These are phyloP conservation scores for Chaetura pelagica DNA, from an alignment of 2,113 vertebrate species.

Conservation along the genomic window DNA sequence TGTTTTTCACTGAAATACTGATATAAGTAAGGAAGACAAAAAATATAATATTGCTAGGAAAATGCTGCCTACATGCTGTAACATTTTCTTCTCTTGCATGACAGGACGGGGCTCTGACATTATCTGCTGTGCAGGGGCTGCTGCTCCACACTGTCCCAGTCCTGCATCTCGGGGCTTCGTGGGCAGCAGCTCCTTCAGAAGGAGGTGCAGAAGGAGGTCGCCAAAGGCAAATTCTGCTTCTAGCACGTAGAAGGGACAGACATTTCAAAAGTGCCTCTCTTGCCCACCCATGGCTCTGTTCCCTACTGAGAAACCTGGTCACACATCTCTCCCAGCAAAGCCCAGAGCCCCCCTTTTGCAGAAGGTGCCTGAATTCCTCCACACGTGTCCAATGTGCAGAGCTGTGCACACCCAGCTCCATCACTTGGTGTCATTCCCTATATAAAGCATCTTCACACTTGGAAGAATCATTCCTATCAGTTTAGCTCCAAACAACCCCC, in stretches of 20 bases:
- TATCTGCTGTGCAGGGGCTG: neutral
- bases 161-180: neutral
- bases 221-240: neutral
- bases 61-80: neutral
- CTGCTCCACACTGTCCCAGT: fast-evolving
- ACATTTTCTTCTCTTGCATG: neutral
- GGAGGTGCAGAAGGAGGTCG: neutral
- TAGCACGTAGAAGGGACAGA: neutral
- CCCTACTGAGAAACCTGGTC: fast-evolving
- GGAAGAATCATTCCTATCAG: neutral
- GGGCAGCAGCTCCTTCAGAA: neutral
- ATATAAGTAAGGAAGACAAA: neutral
- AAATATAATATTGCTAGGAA: neutral
- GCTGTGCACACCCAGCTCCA: neutral
- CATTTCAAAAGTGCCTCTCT: neutral
- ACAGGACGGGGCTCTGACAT: neutral
- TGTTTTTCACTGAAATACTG: neutral
- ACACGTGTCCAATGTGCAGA: fast-evolving
- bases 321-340: neutral
- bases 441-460: neutral
- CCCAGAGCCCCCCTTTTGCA: neutral
- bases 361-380: neutral
- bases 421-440: neutral
- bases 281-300: neutral
- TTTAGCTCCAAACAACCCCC: neutral